phyloP scores from a whole-genome alignment of 30 jellyfish, hydroid and myxozoan genomes.

The Aurelia aurita complex sp. Pacific region DNA sequence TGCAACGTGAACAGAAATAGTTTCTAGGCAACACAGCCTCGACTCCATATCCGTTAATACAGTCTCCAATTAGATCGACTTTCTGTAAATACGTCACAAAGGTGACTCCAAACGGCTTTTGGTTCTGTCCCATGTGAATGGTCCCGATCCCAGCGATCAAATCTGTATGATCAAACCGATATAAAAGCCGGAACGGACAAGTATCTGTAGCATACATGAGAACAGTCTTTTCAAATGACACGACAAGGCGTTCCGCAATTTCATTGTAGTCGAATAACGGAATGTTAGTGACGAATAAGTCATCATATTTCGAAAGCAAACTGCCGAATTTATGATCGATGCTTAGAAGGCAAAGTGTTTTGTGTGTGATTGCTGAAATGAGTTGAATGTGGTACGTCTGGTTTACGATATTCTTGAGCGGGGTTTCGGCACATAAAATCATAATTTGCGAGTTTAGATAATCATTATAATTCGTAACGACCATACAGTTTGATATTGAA shows the following conservation, averaged over 20 bases:
- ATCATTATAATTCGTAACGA: conserved; percentile 93
- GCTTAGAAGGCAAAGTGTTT: conserved; percentile 65
- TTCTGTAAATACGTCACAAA: conserved; percentile 96
- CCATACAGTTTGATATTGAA: conserved; percentile 76
- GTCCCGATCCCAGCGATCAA: conserved; percentile 97
- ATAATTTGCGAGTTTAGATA: conserved; percentile 80
- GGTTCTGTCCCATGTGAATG: conserved; percentile 92
- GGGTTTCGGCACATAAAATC: conserved; percentile 96
- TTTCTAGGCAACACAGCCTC: conserved; percentile 94
- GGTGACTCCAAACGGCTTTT: conserved; percentile 91
- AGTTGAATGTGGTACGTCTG: conserved; percentile 91
- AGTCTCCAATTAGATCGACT: conserved; percentile 97
- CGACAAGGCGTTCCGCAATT: conserved; percentile 90
- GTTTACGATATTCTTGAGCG: conserved; percentile 79
- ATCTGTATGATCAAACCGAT: conserved; percentile 94
- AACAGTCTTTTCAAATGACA: conserved; percentile 94
- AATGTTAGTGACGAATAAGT: conserved; percentile 90
- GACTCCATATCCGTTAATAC: conserved; percentile 98
- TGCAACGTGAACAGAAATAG: conserved; percentile 96
- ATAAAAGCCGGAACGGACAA: conserved; percentile 96
- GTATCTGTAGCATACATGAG: conserved; percentile 97
- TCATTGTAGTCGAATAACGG: conserved; percentile 95
- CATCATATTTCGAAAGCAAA: conserved; percentile 93
- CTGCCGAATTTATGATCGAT: conserved; percentile 98
- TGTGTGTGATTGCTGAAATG: conserved; percentile 58